Conservation (phyloP, 2,888 invertebrate species). For the Chironomus tentans region DNA sequence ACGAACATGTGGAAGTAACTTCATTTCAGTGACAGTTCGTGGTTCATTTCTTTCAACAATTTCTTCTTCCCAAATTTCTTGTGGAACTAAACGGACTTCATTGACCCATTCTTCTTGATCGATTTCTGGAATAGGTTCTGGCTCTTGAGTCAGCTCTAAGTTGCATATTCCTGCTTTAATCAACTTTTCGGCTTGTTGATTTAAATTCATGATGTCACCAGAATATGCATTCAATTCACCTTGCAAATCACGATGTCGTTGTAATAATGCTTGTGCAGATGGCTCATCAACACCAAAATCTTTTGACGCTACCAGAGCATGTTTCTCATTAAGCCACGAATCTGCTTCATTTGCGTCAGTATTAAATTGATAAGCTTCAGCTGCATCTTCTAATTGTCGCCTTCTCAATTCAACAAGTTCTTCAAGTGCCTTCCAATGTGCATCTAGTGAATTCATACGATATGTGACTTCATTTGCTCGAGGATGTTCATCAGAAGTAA, state of each 20-base stretch:
- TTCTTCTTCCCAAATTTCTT: slow-evolving; percentile 90
- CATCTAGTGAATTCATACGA: slow-evolving; percentile 65
- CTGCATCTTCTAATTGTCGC: slow-evolving; percentile 73
- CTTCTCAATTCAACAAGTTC: slow-evolving; percentile 66
- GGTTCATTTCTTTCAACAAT: slow-evolving; percentile 76
- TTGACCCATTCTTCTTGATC: slow-evolving; percentile 68
- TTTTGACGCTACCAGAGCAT: slow-evolving; percentile 76
- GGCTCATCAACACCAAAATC: slow-evolving; percentile 93
- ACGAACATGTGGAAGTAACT: slow-evolving; percentile 77
- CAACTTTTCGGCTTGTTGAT: slow-evolving; percentile 67
- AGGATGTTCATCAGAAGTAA: slow-evolving; percentile 74
- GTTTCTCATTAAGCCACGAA: slow-evolving; percentile 94
- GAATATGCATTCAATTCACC: slow-evolving; percentile 83
- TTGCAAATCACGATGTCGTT: slow-evolving; percentile 76
- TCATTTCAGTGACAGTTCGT: slow-evolving; percentile 76
- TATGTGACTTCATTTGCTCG: slow-evolving; percentile 72
- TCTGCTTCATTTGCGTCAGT: slow-evolving; percentile 97
- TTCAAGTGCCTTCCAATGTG: slow-evolving; percentile 84
- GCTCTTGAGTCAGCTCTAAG: slow-evolving; percentile 50
- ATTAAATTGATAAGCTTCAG: slow-evolving; percentile 92
- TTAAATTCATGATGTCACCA: slow-evolving; percentile 74
- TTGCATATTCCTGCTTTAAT: slow-evolving; percentile 63
- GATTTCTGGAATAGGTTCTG: slow-evolving; percentile 49
- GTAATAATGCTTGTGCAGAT: slow-evolving; percentile 77
- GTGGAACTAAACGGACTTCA: slow-evolving; percentile 73